Base-by-base conservation (phyloP, 2,113 vertebrate species). In the Ptyas mucosa region DNA sequence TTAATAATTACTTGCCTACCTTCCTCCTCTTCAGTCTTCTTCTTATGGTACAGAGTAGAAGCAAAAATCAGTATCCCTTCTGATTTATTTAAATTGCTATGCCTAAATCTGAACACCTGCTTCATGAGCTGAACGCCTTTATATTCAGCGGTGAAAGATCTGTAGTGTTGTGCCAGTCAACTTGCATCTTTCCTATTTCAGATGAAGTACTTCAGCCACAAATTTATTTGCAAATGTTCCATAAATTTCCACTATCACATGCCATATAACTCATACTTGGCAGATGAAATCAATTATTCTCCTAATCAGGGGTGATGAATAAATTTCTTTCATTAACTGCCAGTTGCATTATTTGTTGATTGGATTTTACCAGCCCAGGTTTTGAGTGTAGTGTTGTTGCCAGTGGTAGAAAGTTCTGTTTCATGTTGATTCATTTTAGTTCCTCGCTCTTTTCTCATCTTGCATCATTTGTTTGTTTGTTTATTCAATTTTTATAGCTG, bases 221-320 rank as follows among this genome's bases (percentile, higher is more conserved):
- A 97, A 97, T 93, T 95, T 97, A 97, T 97, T 97, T 97, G 96
- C 97, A 97, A 97, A 97, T 96, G 96, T 96, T 96, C 96, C 94
- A 95, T 95, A 46, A 46, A 94, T 89, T 57, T 95, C 95, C 96
- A 89, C 90, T 89, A 39, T 91, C 94, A 85, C 95, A 95, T 97
- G 95, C 96, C 94, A 95, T 93, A 92, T 94, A 96, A 92, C 95
- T 92, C 94, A 92, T 91, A 93, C 93, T 97, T 95, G 95, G 94
- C 69, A 96, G 95, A 97, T 97, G 94, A 95, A 97, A 94, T 93
- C 94, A 92, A 96, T 95, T 95, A 91, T 94, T 97, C 95, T 95
- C 92, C 94, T 96, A 96, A 97, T 96, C 96, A 96, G 92, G 89
- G 92, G 93, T 94, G 93, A 95, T 94, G 96, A 95, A 92, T 94